phyloP scores from a whole-genome alignment of 2,888 invertebrate genomes.

The Amphipoea oculea region DNA sequence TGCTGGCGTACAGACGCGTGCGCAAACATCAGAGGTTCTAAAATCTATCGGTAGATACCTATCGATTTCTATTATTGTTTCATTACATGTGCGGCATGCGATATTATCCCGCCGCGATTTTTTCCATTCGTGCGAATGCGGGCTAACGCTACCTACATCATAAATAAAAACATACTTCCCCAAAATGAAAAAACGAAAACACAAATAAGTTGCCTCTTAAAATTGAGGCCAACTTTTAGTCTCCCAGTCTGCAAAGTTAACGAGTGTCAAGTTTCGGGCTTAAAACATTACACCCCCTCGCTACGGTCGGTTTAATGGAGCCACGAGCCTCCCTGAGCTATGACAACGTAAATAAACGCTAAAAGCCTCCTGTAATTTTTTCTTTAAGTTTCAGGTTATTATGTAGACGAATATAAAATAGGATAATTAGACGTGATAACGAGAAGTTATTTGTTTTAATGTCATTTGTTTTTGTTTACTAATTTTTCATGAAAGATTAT shows the following conservation, averaged over 20 bases:
- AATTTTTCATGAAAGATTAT: not conserved
- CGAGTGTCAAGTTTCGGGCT: constrained; percentile 69
- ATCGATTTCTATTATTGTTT: no score
- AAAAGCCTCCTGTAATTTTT: constrained; percentile 72
- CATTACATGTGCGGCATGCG: no score
- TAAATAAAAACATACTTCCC: not conserved
- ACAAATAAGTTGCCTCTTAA: constrained; percentile 17
- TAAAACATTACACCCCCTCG: constrained; percentile 71
- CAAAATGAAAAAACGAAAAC: not conserved
- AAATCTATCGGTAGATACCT: no score
- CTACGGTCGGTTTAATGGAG: constrained; percentile 71
- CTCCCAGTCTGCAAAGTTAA: constrained; percentile 54
- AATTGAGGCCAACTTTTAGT: constrained; percentile 51
- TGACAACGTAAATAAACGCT: constrained; percentile 72
- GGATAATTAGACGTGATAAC: constrained; percentile 55
- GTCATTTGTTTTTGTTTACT: not conserved
- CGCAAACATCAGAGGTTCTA: no score
- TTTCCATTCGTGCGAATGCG: no score
- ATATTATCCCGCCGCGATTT: not conserved
- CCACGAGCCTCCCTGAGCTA: constrained; percentile 62
- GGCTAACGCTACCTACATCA: not conserved
- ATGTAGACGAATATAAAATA: constrained; percentile 59
- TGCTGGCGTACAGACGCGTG: no score
- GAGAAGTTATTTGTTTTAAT: constrained; percentile 31
- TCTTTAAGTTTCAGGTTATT: constrained; percentile 64